Conservation (phyloP, 1,140 invertebrate genomes). For the Dreissena polymorpha region DNA sequence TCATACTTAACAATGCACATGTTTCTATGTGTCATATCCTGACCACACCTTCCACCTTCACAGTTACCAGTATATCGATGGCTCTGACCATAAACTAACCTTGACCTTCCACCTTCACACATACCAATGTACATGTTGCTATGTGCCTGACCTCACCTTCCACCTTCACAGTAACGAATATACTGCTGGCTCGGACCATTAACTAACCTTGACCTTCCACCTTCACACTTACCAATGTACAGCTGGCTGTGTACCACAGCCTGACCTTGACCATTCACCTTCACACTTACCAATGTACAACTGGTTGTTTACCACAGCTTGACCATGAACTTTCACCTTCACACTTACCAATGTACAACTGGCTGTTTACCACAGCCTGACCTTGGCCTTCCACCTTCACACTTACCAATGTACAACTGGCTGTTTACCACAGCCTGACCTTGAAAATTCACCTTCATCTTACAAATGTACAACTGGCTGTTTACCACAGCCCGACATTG, state of each 20-base stretch:
- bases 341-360: background rate
- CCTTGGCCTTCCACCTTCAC: background rate
- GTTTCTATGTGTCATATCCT: no score
- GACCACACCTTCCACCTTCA: no score
- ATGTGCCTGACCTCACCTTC: background rate
- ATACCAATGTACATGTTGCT: background rate
- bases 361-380: background rate
- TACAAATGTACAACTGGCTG: conserved; percentile 76
- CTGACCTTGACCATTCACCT: no score
- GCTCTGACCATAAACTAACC: no score
- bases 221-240: no score
- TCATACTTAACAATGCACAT: no score
- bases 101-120: no score
- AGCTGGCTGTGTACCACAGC: no score
- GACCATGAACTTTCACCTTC: conserved; percentile 64
- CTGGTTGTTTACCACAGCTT: conserved; percentile 69
- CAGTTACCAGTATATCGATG: no score
- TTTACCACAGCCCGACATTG: conserved; percentile 63
- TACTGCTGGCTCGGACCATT: background rate
- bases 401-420: background rate
- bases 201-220: background rate
- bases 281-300: conserved; percentile 55
- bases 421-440: background rate
- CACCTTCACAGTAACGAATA: background rate
- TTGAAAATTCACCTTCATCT: background rate